Percentiles rank a stretch among this genome's conserved stretches.
Conservation (phyloP, 1,140 invertebrate species). For the Asobara japonica region DNA sequence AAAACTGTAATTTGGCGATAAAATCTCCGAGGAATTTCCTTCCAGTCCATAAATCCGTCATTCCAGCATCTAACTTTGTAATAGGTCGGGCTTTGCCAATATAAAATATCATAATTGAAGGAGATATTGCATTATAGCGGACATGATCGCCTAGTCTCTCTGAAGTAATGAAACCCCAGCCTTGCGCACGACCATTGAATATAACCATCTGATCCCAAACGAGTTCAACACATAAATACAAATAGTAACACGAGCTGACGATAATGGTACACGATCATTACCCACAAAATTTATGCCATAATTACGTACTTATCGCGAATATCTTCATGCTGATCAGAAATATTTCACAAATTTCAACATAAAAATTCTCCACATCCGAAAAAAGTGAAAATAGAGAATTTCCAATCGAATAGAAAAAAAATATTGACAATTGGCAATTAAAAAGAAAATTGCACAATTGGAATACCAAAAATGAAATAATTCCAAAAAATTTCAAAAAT, state of each 20-base stretch:
- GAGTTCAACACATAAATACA: neutral
- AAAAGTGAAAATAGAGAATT: too few relatives aligned
- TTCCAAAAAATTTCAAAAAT: too few relatives aligned
- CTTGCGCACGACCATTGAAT: neutral
- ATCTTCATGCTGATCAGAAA: neutral
- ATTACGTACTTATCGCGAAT: neutral
- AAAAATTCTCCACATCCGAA: too few relatives aligned
- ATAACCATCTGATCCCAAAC: neutral
- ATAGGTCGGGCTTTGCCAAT: neutral
- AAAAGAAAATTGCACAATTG: too few relatives aligned
- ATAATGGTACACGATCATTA: neutral
- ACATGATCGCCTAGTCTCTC: neutral
- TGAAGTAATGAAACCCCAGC: neutral
- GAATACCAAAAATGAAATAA: neutral
- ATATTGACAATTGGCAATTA: too few relatives aligned
- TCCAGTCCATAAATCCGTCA: neutral
- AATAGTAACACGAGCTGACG: neutral
- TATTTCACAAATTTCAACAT: too few relatives aligned
- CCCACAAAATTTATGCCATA: neutral
- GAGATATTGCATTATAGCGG: neutral
- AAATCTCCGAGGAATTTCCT: neutral
- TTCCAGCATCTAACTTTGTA: neutral
- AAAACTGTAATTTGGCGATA: too few relatives aligned
- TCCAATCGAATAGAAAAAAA: too few relatives aligned
- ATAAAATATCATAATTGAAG: conserved; percentile 10